Conservation (phyloP, 2,888 invertebrate genomes). For the Acrocyrtus sp. region DNA sequence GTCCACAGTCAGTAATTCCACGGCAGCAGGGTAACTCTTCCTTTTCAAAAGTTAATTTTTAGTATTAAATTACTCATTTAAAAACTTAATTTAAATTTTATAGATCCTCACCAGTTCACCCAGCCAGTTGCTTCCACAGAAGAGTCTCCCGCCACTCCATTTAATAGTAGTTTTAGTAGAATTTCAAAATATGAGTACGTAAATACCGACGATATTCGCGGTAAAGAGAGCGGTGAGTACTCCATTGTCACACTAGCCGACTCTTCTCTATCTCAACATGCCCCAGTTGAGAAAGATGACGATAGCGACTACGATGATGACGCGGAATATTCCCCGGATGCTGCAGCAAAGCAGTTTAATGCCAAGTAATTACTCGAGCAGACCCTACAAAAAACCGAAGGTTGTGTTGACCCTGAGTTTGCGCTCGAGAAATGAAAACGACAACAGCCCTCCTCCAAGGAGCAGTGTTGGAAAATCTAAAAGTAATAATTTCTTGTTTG, state of each 20-base stretch:
- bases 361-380: slow-evolving; percentile 32
- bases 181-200: not conserved
- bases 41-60: not conserved
- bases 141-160: not conserved
- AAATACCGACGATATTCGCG: not conserved
- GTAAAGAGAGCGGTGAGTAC: not conserved
- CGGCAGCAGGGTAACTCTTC: not conserved
- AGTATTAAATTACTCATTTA: not conserved
- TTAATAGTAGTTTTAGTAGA: not conserved
- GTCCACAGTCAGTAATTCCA: not conserved
- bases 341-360: slow-evolving; percentile 28
- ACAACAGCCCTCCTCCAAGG: not conserved
- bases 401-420: slow-evolving; percentile 54
- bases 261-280: not conserved
- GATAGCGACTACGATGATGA: too few species aligned
- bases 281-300: too few species aligned
- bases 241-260: not conserved
- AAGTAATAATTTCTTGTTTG: slow-evolving; percentile 16
- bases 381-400: slow-evolving; percentile 38
- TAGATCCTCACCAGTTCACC: not conserved
- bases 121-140: not conserved
- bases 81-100: not conserved
- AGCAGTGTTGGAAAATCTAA: not conserved
- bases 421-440: slow-evolving; percentile 37
- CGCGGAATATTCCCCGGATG: slow-evolving; percentile 1